Percentiles rank a stretch among this genome's conserved stretches.
These are phyloP conservation scores for Eupithecia vulgata DNA, from an alignment of 2,888 invertebrate species.

Conservation along the genomic window DNA sequence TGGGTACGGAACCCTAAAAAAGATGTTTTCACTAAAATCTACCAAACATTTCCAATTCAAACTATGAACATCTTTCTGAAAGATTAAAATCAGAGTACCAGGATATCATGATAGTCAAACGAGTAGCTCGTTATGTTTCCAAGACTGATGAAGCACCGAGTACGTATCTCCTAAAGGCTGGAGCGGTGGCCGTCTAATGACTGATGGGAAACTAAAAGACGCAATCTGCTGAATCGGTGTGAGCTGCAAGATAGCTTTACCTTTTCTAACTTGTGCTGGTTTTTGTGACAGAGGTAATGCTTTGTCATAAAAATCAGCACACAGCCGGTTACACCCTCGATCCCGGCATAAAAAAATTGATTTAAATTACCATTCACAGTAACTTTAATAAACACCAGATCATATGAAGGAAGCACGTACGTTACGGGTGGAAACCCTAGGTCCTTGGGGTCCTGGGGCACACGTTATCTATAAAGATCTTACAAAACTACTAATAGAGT, in stretches of 20 bases:
- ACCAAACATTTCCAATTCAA: not conserved
- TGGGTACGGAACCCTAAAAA: too few relatives aligned
- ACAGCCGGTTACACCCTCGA: too few relatives aligned
- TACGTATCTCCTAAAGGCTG: slow-evolving; percentile 13
- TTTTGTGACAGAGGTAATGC: too few relatives aligned
- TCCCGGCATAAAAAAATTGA: too few relatives aligned
- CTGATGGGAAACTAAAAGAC: slow-evolving; percentile 27
- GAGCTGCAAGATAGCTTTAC: not conserved
- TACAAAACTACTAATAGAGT: too few relatives aligned
- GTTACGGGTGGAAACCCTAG: too few relatives aligned
- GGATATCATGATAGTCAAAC: slow-evolving; percentile 8
- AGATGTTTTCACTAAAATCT: not conserved
- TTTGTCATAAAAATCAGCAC: too few relatives aligned
- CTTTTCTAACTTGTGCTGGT: not conserved
- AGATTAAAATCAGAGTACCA: not conserved
- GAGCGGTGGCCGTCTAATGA: slow-evolving; percentile 32
- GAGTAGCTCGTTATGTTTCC: slow-evolving; percentile 10
- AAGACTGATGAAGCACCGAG: slow-evolving; percentile 24
- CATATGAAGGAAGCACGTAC: too few relatives aligned
- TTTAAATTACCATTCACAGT: too few relatives aligned
- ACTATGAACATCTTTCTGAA: not conserved
- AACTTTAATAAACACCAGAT: too few relatives aligned
- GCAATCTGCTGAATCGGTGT: slow-evolving; percentile 5
- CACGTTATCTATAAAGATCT: too few relatives aligned
- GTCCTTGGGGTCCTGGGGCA: too few relatives aligned